Base-by-base conservation (phyloP, 2,797 vertebrate genomes). In the Austrolebias charrua region DNA sequence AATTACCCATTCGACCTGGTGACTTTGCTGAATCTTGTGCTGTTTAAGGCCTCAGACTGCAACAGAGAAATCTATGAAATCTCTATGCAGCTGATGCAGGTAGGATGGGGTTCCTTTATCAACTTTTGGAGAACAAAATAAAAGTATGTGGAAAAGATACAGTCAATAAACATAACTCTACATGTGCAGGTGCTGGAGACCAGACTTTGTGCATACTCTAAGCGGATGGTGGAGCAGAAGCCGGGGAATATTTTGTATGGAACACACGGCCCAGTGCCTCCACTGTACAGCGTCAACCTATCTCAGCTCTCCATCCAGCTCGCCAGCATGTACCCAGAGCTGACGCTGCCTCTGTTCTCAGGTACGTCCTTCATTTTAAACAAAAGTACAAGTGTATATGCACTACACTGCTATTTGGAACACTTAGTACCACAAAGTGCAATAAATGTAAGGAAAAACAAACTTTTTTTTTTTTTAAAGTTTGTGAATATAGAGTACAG, bases 11-110 rank as follows among this genome's bases (percentile, higher is more conserved):
- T 96, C 88, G 98, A 99, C 91, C 94, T 98, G 6, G 97, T 99
- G 85, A 99, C 95, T 0, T 86, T 99, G 85, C 90, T 99, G 83
- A 99, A 99, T 86, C 90, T 99, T 67, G 97, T 99, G 63, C 90
- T 99, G 16, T 99, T 99, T 90, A 99, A 99, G 79, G 95, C 98
- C 13, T 99, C 98, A 73, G 97, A 99, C 85, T 98, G 96, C 76
- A 98, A 94, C 93, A 92, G 97, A 80, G 98, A 99, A 81, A 97
- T 98, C 73, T 99, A 99, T 80, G 98, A 99, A 89, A 98, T 99
- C 80, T 98, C 98, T 74, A 98, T 98, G 95, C 97, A 99, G 90
- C 93, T 99, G 69, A 98, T 99, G 96, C 98, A 99, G 95, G 98
- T 94, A 92, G 5, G 31, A 59, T 38, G 31, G 13, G 19, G 1